Base-by-base conservation (phyloP, 2,888 invertebrate species). In the Drosophila pseudotalamancana region DNA sequence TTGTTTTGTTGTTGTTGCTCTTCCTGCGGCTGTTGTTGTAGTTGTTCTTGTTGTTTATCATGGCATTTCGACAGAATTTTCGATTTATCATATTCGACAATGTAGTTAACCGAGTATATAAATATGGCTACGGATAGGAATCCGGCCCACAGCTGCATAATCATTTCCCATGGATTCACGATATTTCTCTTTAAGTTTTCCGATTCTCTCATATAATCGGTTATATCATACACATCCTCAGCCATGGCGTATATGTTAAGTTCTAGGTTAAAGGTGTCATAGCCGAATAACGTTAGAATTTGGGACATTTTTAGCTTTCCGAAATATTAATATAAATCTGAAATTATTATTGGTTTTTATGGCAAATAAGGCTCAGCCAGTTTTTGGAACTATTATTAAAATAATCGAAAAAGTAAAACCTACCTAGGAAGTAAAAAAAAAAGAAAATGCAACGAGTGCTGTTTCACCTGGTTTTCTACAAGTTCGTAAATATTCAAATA, bases 191-290 rank as follows among this genome's bases (percentile, higher is more conserved):
- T 50, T 4, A 69, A 65, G 12, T 21, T 21, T 0, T 27, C 9
- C 0, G 66, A 40, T 11, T 51, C 25, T 0, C 57, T 12, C 50
- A 81, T 69, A 0, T 31, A 5, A 2, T 65, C 48, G 0, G 46
- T 53, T 0, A 80, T 8, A 1, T 56, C 39, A 9, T 31, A 29
- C 0, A 88, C 34, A 6, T 80, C 59, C 25, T 87, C 73, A 2
- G 81, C 67, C 69, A 81, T 63, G 11, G 34, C 35, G 12, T 45
- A 68, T 11, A 88, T 32, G 8, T 43, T 61, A 0, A 40, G 19
- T 37, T 88, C 81, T 9, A 65, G 40, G 1, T 67, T 51, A 6
- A 31, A 42, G 0, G 35, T 45, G 2, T 68, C 40, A 21, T 60
- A 62, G 6, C 66, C 42, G 5, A 60, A 45, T 3, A 8, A 18